Evolutionary conservation across 2,113 vertebrate species (phyloP).

Genomic region (Plectropomus leopardus): DNA sequence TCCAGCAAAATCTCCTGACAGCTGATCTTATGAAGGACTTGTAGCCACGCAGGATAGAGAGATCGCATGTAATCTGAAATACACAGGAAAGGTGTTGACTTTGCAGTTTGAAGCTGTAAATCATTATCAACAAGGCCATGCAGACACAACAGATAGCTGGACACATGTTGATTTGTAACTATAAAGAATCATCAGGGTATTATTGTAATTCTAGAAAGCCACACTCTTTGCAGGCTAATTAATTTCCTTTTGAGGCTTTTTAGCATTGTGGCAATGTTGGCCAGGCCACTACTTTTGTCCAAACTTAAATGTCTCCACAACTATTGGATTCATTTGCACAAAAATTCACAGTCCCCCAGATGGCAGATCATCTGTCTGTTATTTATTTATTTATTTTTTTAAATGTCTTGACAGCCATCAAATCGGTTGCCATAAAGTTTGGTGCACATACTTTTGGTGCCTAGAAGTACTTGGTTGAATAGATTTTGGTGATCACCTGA

Average conservation of each 20-base stretch:
- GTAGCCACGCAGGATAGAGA: slow-evolving; percentile 22
- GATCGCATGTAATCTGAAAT: slow-evolving; percentile 18
- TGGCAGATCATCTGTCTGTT: too few species aligned
- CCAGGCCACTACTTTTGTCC: neutral
- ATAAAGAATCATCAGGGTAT: neutral
- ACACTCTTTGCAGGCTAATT: neutral
- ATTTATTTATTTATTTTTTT: neutral
- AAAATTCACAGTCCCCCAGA: neutral
- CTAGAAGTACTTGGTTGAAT: too few species aligned
- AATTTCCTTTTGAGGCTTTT: neutral
- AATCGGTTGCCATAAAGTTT: neutral
- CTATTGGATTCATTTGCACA: neutral
- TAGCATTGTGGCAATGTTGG: fast-evolving
- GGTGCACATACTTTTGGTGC: too few species aligned
- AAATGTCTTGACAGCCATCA: neutral
- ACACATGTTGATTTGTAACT: neutral
- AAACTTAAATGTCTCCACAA: neutral
- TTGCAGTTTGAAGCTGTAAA: neutral
- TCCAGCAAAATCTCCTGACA: slow-evolving; percentile 21
- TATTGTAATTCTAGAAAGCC: neutral
- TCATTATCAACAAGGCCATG: slow-evolving; percentile 8
- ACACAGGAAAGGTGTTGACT: neutral
- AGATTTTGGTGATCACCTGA: too few species aligned
- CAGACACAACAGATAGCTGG: neutral
- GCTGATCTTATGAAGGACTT: slow-evolving; percentile 42